Evolutionary conservation across 2,797 vertebrate species (phyloP).

Genomic region (Odontamblyopus rebecca): DNA sequence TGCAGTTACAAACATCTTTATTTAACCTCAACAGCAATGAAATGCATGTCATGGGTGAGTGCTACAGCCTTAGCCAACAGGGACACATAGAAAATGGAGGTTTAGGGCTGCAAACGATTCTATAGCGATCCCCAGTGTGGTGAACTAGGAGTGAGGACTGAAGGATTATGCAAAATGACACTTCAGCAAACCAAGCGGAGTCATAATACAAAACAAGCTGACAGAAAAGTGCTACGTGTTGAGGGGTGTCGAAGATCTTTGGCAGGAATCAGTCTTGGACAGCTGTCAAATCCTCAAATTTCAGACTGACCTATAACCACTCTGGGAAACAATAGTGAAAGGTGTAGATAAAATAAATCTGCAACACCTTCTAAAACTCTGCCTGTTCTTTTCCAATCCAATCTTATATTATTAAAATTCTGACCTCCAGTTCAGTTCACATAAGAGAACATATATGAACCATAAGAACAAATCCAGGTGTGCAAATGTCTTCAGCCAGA

Average conservation of each 20-base stretch:
- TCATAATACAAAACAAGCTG: slow-evolving; percentile 29
- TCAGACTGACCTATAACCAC: slow-evolving; percentile 3
- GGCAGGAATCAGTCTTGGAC: slow-evolving; percentile 8
- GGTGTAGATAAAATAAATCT: slow-evolving; percentile 9
- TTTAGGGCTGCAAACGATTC: slow-evolving; percentile 35
- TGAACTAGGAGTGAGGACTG: slow-evolving; percentile 28
- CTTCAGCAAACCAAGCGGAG: slow-evolving; percentile 20
- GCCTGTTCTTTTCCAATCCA: not conserved
- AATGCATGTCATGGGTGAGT: slow-evolving; percentile 21
- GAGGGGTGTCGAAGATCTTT: slow-evolving; percentile 19
- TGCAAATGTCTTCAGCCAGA: not conserved
- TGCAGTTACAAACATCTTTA: slow-evolving; percentile 34
- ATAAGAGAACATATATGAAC: not conserved
- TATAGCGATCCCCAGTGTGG: slow-evolving; percentile 24
- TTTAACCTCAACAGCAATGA: slow-evolving; percentile 28
- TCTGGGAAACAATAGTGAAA: slow-evolving; percentile 5
- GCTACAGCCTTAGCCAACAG: slow-evolving; percentile 21
- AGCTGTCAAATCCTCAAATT: slow-evolving; percentile 7
- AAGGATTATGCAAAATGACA: slow-evolving; percentile 23
- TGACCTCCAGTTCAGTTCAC: not conserved
- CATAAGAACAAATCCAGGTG: not conserved
- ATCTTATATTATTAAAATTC: not conserved
- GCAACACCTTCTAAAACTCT: slow-evolving; percentile 3
- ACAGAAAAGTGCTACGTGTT: slow-evolving; percentile 22
- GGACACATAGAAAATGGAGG: slow-evolving; percentile 43